Evolutionary conservation across 2,113 vertebrate species (phyloP), one percentile per base, ranked within the genome.

Genomic region (Macrotis lagotis): DNA sequence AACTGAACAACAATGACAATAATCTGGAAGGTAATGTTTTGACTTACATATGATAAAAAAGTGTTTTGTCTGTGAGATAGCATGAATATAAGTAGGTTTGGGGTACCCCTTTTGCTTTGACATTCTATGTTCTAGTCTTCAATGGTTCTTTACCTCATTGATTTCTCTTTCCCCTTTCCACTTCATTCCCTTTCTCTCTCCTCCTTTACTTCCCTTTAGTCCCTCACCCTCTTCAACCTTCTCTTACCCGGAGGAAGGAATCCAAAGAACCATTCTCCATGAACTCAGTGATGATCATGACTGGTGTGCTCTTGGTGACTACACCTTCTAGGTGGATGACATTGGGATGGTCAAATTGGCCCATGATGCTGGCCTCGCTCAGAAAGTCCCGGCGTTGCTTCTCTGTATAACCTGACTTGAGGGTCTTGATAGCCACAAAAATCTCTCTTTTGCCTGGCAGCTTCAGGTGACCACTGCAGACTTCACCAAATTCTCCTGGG

Each of bases 281-380:
- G 98, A 99, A 99, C 98, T 99, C 99, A 0, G 99, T 99, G 94
- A 99, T 98, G 97, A 99, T 99, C 99, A 99, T 99, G 91, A 99
- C 99, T 0, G 99, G 99, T 0, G 98, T 99, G 97, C 99, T 99
- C 98, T 99, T 99, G 96, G 99, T 99, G 97, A 99, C 99, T 10
- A 99, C 99, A 0, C 99, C 99, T 94, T 99, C 99, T 97, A 99
- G 98, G 96, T 99, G 99, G 98, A 99, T 99, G 98, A 99, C 99
- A 0, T 99, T 99, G 92, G 99, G 99, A 94, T 99, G 99, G 97
- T 99, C 99, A 0, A 99, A 99, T 98, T 99, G 99, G 14, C 98
- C 99, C 99, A 99, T 99, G 98, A 99, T 99, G 98, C 99, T 99
- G 93, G 99, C 99, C 97, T 99, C 99, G 0, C 99, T 99, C 96